Base-by-base conservation (phyloP, 2,888 invertebrate species). In the Drosophila nr. perissopoda region DNA sequence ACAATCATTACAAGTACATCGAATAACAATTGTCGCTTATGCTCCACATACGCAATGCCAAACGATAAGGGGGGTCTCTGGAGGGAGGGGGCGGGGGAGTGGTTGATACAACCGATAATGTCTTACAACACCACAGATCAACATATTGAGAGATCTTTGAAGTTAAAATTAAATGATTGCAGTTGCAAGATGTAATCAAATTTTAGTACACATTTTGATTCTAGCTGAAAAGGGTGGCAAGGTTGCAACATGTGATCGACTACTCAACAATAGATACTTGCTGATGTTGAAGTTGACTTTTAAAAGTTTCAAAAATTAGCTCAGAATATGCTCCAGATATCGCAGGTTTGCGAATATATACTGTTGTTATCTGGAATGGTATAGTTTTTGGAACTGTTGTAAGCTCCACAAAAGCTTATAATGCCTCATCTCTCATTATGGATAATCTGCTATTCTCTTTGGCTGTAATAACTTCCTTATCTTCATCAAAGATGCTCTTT, bases 1-100 rank as follows among this genome's bases (percentile, higher is more conserved):
- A 76, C 69, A 65, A 62, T 76, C 84, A 70, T 78, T 82, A 82
- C 72, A 81, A 78, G 52, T 52, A 45, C 38, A 74, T 54, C 67
- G 66, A 25, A 45, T 29, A 11, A 7, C 21, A 2, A 3, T 18
- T 36, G 13, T 49, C 33, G 49, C 3, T 48, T 60, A 60, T 60
- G 59, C 59, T 45, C 45, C 45, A 8, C 27, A 45, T 36, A 27
- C 25, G n/a, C 34, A 36, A 27, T 31, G 13, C 27, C 59, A 13
- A 13, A 3, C 33, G 69, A 69, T 75, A 60, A 66, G 21, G 27
- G 31, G 33, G 31, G 31, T 10, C 38, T 10, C 2, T 11, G 13
- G 25, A 27, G 16, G 40, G 1, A 11, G 5, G 11, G 2, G 2
- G 18, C 2, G 2, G 18, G 18, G 38, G 7, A 2, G 18, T 38